Evolutionary conservation across 2,797 vertebrate genomes (phyloP).

Genomic region (Mallotus villosus): DNA sequence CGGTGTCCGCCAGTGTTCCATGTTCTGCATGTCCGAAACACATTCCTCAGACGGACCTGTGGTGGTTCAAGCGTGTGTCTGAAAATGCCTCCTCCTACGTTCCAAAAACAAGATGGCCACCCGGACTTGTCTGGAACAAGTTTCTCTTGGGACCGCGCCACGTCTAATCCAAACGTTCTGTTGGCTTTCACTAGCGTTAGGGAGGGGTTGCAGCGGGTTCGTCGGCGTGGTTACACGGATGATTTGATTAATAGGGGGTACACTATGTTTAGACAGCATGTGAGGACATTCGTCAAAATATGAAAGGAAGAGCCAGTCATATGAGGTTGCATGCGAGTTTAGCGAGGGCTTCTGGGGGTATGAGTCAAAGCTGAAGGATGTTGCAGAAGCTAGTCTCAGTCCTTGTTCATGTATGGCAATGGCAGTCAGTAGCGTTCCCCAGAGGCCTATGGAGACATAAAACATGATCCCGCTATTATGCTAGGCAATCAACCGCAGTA

Average conservation of each 20-base stretch:
- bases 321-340: conserved; percentile 43
- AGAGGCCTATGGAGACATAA: background rate
- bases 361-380: background rate
- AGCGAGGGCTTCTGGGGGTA: background rate
- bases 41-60: background rate
- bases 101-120: background rate
- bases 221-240: conserved; percentile 38
- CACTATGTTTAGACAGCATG: conserved; percentile 74
- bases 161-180: conserved; percentile 38
- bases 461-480: background rate
- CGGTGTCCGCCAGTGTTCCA: background rate
- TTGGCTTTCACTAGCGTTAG: conserved; percentile 35
- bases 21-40: background rate
- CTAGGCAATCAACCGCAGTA: no score
- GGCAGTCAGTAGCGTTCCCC: no score
- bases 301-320: conserved; percentile 57
- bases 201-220: conserved; percentile 24
- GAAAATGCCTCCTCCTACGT: background rate
- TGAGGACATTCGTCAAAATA: conserved; percentile 66
- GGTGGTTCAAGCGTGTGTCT: background rate
- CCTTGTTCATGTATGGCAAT: background rate
- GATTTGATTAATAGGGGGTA: conserved; percentile 67
- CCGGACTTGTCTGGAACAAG: conserved; percentile 27
- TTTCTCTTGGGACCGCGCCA: conserved; percentile 21
- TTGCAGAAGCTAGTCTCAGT: background rate